A percentile compares a stretch with the other conserved stretches of the same genome.
Evolutionary conservation across 2,888 invertebrate species (phyloP).

Genomic region (Anthophora plumipes): DNA sequence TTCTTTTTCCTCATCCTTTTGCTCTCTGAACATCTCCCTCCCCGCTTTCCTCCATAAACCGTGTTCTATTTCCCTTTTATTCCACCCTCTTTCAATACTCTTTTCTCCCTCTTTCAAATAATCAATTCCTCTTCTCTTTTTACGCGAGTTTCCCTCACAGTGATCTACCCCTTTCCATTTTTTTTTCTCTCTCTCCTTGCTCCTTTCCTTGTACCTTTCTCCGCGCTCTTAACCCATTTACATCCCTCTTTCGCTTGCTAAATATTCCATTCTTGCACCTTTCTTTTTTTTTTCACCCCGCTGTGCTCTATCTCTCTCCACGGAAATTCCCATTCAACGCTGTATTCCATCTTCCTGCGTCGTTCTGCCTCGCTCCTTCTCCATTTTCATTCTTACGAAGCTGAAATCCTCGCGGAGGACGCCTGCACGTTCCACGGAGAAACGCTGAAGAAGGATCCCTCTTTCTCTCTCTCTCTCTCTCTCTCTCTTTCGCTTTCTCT

Average conservation of each 20-base stretch:
- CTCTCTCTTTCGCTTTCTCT: not conserved
- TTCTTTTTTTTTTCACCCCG: not conserved
- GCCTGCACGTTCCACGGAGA: constrained; percentile 4
- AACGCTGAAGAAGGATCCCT: not conserved
- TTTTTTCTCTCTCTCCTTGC: too few species aligned
- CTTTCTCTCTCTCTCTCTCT: not conserved
- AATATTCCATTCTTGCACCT: constrained; percentile 14
- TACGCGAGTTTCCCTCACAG: not conserved
- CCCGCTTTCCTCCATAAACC: too few species aligned
- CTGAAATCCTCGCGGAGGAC: constrained; percentile 9
- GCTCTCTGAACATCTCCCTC: not conserved
- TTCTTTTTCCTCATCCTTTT: not conserved
- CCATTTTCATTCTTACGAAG: not conserved
- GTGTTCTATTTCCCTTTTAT: constrained; percentile 1
- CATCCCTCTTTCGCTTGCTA: not conserved
- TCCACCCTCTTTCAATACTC: not conserved
- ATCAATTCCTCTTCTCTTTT: constrained; percentile 23
- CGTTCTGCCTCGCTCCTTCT: not conserved
- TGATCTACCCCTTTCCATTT: not conserved
- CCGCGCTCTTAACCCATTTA: constrained; percentile 27
- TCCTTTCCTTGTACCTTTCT: not conserved
- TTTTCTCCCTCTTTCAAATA: not conserved
- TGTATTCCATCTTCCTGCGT: not conserved
- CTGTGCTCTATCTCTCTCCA: not conserved
- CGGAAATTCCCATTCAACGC: not conserved